Percentiles rank a stretch among this genome's conserved stretches.
These are phyloP conservation scores for Amphipoea lucens DNA, from an alignment of 2,888 invertebrate species.

Conservation along the genomic window DNA sequence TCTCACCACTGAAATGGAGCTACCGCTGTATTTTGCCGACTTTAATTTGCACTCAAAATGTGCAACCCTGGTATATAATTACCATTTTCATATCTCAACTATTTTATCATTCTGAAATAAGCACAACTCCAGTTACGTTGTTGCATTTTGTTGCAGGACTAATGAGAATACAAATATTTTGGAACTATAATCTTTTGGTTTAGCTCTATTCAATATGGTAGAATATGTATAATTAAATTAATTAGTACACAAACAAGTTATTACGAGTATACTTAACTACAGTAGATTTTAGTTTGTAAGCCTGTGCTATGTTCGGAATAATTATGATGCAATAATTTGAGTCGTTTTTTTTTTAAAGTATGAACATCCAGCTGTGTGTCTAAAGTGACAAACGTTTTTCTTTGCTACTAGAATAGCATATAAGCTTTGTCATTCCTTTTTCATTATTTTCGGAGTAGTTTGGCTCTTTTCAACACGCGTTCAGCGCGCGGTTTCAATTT, in stretches of 20 bases:
- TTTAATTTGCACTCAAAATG: constrained; percentile 30
- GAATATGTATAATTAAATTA: not conserved
- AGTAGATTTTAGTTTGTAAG: too few relatives aligned
- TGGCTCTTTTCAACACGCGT: not conserved
- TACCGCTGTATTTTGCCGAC: constrained; percentile 7
- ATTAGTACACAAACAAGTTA: not conserved
- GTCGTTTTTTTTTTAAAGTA: too few relatives aligned
- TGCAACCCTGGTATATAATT: constrained; percentile 21
- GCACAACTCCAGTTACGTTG: too few relatives aligned
- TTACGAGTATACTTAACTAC: too few relatives aligned
- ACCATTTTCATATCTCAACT: constrained; percentile 29
- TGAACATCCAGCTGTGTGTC: not conserved
- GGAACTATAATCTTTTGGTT: not conserved
- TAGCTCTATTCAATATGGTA: not conserved
- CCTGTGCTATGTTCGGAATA: not conserved
- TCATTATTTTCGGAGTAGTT: not conserved
- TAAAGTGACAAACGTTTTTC: not conserved
- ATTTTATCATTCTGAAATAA: constrained; percentile 18
- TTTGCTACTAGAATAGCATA: too few relatives aligned
- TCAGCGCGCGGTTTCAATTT: not conserved
- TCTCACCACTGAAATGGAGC: constrained; percentile 15
- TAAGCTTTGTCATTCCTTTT: too few relatives aligned
- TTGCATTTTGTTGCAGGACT: constrained; percentile 2
- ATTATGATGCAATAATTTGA: not conserved
- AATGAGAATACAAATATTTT: not conserved